Conservation (phyloP, 2,888 invertebrate genomes). For the Callyntrura guangdongensis region DNA sequence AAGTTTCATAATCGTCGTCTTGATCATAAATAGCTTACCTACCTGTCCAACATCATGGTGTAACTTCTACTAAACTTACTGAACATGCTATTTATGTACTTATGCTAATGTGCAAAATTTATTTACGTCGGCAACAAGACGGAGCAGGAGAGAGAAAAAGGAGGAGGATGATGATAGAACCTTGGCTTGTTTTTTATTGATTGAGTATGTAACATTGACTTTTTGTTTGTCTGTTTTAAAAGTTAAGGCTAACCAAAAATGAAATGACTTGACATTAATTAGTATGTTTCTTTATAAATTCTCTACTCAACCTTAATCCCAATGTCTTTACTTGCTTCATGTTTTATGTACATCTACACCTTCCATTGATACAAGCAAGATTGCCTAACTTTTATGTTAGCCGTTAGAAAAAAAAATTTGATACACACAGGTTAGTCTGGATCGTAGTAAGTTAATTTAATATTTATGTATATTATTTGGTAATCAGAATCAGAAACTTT, state of each 20-base stretch:
- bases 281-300: neutral
- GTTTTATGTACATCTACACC: too few species aligned
- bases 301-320: neutral
- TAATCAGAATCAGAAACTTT: too few species aligned
- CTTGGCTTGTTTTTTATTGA: slow-evolving; percentile 65
- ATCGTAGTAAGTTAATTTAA: too few species aligned
- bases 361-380: too few species aligned
- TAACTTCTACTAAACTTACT: neutral
- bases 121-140: neutral
- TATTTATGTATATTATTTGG: too few species aligned
- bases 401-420: too few species aligned
- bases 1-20: too few species aligned
- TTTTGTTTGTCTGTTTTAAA: slow-evolving; percentile 29
- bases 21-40: neutral
- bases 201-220: slow-evolving; percentile 54
- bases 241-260: slow-evolving; percentile 16
- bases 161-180: slow-evolving; percentile 3
- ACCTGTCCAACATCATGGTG: neutral
- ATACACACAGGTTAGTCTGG: too few species aligned
- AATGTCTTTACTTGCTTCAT: neutral
- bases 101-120: neutral
- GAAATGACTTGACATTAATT: slow-evolving; percentile 1
- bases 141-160: too few species aligned
- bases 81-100: slow-evolving; percentile 25
- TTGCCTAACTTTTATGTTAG: too few species aligned